A percentile compares a stretch with the other conserved stretches of the same genome.
These are phyloP conservation scores for Paracanthobrama guichenoti DNA, from an alignment of 2,113 vertebrate genomes.

Conservation along the genomic window DNA sequence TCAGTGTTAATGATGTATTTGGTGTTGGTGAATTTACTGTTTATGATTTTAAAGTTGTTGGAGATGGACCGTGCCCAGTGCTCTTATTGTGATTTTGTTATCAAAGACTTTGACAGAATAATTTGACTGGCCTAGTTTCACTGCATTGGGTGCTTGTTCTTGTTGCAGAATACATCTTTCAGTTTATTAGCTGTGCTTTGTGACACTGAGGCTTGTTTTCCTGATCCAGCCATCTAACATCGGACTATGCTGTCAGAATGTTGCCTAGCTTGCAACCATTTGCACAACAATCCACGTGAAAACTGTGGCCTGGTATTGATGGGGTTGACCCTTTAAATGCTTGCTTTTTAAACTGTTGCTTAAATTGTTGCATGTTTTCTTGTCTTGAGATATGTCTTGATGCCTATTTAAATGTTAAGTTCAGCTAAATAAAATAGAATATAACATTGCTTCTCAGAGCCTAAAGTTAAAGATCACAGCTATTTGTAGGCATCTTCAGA, in stretches of 20 bases:
- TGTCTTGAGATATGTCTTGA: neutral
- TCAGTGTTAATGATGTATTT: neutral
- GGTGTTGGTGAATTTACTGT: neutral
- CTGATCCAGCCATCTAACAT: neutral
- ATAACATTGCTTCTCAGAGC: neutral
- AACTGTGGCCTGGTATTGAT: neutral
- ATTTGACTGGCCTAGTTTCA: slow-evolving; percentile 20
- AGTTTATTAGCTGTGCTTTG: neutral
- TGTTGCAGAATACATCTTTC: neutral
- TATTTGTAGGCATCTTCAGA: neutral
- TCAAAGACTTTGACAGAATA: neutral
- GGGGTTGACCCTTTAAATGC: neutral
- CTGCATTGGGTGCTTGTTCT: slow-evolving; percentile 23
- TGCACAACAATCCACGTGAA: neutral
- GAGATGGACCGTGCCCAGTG: neutral
- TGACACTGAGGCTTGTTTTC: neutral
- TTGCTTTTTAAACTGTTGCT: neutral
- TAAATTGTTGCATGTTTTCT: neutral
- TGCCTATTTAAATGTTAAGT: neutral
- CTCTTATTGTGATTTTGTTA: neutral
- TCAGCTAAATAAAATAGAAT: neutral
- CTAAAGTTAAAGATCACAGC: neutral
- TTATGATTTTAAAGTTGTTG: neutral
- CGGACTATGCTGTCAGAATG: neutral
- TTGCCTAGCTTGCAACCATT: neutral